Evolutionary conservation across 2,888 invertebrate genomes (phyloP).

Genomic region (Callosobruchus maculatus): DNA sequence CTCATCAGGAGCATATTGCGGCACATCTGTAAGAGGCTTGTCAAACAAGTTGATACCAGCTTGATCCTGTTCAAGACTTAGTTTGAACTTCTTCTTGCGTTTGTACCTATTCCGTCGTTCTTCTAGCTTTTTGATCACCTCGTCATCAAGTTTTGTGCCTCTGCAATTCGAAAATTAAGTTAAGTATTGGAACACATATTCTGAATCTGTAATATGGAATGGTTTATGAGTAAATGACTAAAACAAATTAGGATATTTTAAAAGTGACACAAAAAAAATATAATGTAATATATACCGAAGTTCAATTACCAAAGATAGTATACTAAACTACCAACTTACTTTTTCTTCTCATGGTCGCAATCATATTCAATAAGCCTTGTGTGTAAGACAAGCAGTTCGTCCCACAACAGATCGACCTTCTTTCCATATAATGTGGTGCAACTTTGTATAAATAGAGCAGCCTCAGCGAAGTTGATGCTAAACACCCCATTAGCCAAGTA

Average conservation of each 20-base stretch:
- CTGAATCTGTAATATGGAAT: too few relatives aligned
- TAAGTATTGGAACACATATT: too few relatives aligned
- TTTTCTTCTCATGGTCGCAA: slow-evolving; percentile 22
- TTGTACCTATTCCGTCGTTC: slow-evolving; percentile 37
- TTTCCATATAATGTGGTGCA: slow-evolving; percentile 67
- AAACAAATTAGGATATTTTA: too few relatives aligned
- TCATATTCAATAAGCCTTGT: slow-evolving; percentile 32
- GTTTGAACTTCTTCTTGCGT: slow-evolving; percentile 30
- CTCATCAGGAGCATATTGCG: neutral
- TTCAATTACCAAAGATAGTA: neutral
- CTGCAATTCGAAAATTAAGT: slow-evolving; percentile 14
- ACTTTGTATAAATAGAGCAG: slow-evolving; percentile 73
- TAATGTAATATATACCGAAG: too few relatives aligned
- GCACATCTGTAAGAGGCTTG: neutral
- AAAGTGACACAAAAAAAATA: neutral
- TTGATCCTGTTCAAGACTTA: slow-evolving; percentile 3
- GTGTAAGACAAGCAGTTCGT: slow-evolving; percentile 37
- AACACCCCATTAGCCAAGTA: slow-evolving; percentile 49
- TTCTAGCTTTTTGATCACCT: slow-evolving; percentile 33
- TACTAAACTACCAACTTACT: slow-evolving; percentile 10
- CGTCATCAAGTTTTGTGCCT: slow-evolving; percentile 22
- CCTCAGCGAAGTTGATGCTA: slow-evolving; percentile 69
- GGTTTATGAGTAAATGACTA: too few relatives aligned
- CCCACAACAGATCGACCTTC: slow-evolving; percentile 61
- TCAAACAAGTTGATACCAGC: slow-evolving; percentile 11